phyloP scores from a whole-genome alignment of 2,888 invertebrate species.

The Drosophila buzzatii region DNA sequence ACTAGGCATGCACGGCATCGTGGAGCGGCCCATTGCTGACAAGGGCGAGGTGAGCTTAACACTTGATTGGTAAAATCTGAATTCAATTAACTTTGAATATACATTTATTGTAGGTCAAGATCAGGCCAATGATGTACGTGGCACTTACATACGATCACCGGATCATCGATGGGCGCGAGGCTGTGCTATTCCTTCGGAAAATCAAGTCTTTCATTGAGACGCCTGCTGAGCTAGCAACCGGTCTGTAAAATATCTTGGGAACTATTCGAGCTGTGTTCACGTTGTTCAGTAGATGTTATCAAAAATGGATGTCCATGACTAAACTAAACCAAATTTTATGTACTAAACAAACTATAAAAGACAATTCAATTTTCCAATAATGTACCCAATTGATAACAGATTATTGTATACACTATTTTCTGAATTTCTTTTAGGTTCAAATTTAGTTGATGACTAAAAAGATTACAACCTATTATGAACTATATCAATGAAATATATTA shows the following conservation, averaged over 20 bases:
- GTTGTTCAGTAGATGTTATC: not conserved
- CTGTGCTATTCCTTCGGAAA: constrained; percentile 97
- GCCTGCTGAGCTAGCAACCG: constrained; percentile 95
- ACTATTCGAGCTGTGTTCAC: not conserved
- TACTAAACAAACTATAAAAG: constrained; percentile 4
- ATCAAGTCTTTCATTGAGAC: constrained; percentile 98
- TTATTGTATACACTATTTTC: not conserved
- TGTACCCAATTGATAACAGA: not conserved
- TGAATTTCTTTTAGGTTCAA: not conserved
- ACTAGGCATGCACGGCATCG: constrained; percentile 99
- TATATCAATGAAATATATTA: too few species aligned
- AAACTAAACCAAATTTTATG: constrained; percentile 32
- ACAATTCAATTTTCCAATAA: not conserved
- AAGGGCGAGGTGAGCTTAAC: constrained; percentile 90
- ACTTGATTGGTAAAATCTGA: not conserved
- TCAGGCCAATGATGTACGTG: constrained; percentile 99
- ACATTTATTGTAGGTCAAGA: constrained; percentile 90
- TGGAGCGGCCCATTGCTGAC: constrained; percentile 96
- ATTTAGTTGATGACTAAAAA: not conserved
- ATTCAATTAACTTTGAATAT: not conserved
- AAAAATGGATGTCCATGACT: not conserved
- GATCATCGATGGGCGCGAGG: constrained; percentile 99
- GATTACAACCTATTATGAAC: not conserved
- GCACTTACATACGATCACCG: constrained; percentile 99
- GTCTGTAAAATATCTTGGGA: constrained; percentile 89